phyloP scores from a whole-genome alignment of 2,888 invertebrate species.

The Boloria euphrosyne region DNA sequence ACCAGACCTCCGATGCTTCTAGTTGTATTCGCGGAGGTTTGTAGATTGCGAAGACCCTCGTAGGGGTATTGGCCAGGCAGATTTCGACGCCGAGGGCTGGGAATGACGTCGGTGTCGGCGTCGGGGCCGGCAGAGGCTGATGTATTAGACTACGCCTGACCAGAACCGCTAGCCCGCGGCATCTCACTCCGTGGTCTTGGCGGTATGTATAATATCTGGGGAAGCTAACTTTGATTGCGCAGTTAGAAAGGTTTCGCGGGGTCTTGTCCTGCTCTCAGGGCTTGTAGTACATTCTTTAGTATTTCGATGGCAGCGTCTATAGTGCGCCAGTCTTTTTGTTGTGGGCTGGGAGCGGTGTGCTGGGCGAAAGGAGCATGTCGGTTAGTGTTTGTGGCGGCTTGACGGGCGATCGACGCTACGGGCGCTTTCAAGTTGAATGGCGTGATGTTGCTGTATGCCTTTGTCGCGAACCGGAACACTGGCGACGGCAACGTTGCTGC shows the following conservation, averaged over 20 bases:
- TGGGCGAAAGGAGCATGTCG: too few species aligned
- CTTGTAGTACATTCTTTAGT: background rate
- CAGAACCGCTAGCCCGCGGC: background rate
- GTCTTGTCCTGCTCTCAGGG: background rate
- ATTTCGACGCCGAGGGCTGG: background rate
- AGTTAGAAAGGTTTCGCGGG: background rate
- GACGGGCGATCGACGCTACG: too few species aligned
- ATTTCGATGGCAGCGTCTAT: too few species aligned
- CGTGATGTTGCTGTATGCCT: too few species aligned
- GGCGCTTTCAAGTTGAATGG: too few species aligned
- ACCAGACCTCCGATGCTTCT: background rate
- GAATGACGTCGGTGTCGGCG: background rate
- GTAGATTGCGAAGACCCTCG: background rate
- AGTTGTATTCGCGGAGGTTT: background rate
- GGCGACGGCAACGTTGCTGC: too few species aligned
- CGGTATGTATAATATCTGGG: background rate
- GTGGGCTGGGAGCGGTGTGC: too few species aligned
- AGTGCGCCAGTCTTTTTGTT: too few species aligned
- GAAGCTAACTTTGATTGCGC: background rate
- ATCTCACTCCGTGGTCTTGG: background rate
- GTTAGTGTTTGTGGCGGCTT: too few species aligned
- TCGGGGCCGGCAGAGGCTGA: background rate
- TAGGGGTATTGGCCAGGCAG: background rate
- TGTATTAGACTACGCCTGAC: background rate
- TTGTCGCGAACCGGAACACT: too few species aligned